Percentiles rank a stretch among this genome's conserved stretches.
Conservation (phyloP, 2,888 invertebrate species). For the Oxytorus armatus region DNA sequence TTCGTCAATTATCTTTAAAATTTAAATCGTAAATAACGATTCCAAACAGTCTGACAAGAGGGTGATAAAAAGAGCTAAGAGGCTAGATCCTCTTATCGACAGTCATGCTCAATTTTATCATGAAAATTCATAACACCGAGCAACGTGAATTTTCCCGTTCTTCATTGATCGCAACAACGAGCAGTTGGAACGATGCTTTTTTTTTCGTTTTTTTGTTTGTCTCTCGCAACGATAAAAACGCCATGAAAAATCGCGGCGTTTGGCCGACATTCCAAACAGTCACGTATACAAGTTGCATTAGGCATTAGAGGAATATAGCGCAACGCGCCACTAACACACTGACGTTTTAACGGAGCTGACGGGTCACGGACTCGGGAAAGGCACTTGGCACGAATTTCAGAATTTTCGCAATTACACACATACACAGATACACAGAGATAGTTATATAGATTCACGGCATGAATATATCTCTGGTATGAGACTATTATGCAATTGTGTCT, state of each 20-base stretch:
- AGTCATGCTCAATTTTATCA: no score
- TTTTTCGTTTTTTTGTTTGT: no score
- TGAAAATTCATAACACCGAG: no score
- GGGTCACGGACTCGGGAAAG: conserved; percentile 67
- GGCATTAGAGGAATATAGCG: background rate
- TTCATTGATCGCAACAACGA: no score
- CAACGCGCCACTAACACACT: conserved; percentile 51
- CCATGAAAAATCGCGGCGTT: conserved; percentile 7
- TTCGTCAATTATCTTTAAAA: no score
- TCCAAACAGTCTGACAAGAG: no score
- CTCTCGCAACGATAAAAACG: background rate
- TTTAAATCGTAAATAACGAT: no score
- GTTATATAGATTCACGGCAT: background rate
- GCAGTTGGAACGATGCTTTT: no score
- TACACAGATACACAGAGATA: background rate
- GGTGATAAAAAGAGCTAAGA: no score
- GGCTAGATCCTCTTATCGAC: no score
- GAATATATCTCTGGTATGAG: conserved; percentile 7
- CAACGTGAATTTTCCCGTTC: no score
- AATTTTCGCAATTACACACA: conserved; percentile 57
- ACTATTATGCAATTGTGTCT: conserved; percentile 32
- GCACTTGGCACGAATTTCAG: conserved; percentile 67
- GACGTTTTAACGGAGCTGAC: conserved; percentile 34
- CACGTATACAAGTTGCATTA: conserved; percentile 16
- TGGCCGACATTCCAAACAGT: conserved; percentile 32